Conservation (phyloP, 2,888 invertebrate species). For the Apamea anceps region DNA sequence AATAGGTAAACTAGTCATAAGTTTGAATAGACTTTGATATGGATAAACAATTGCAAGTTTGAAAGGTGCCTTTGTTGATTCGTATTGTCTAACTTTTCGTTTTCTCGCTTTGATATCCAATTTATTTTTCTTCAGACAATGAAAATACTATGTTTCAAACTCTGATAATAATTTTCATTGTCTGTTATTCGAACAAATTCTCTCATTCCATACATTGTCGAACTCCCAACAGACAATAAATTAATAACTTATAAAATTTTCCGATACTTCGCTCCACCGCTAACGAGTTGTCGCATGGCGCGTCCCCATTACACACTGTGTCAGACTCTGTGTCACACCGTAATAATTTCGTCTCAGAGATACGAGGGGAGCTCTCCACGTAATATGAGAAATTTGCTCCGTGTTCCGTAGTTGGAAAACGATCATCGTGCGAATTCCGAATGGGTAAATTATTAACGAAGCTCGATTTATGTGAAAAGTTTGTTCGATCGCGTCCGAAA, state of each 20-base stretch:
- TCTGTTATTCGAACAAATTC: slow-evolving; percentile 48
- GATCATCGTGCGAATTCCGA: slow-evolving; percentile 69
- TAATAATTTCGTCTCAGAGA: slow-evolving; percentile 51
- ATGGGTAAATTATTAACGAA: slow-evolving; percentile 82
- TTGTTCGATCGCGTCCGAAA: slow-evolving; percentile 76
- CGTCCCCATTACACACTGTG: slow-evolving; percentile 50
- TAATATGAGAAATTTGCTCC: slow-evolving; percentile 52
- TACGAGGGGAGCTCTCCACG: slow-evolving; percentile 34
- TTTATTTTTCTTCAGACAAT: slow-evolving; percentile 46
- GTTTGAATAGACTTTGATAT: slow-evolving; percentile 40
- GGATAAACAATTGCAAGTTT: slow-evolving; percentile 38
- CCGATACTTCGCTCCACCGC: slow-evolving; percentile 59
- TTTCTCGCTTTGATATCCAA: slow-evolving; percentile 31
- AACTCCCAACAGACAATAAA: slow-evolving; percentile 63
- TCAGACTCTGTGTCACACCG: slow-evolving; percentile 48
- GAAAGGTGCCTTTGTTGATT: slow-evolving; percentile 42
- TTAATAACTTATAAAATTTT: slow-evolving; percentile 63
- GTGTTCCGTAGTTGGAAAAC: slow-evolving; percentile 65
- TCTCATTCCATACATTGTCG: slow-evolving; percentile 56
- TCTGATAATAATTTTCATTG: slow-evolving; percentile 50
- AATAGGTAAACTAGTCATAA: slow-evolving; percentile 44
- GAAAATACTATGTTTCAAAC: slow-evolving; percentile 38
- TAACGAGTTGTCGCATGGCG: slow-evolving; percentile 61
- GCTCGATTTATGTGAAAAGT: slow-evolving; percentile 84
- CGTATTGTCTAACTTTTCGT: slow-evolving; percentile 24